A percentile compares a stretch with the other conserved stretches of the same genome.
Conservation (phyloP, 1,140 invertebrate genomes). For the Microvelia longipes region DNA sequence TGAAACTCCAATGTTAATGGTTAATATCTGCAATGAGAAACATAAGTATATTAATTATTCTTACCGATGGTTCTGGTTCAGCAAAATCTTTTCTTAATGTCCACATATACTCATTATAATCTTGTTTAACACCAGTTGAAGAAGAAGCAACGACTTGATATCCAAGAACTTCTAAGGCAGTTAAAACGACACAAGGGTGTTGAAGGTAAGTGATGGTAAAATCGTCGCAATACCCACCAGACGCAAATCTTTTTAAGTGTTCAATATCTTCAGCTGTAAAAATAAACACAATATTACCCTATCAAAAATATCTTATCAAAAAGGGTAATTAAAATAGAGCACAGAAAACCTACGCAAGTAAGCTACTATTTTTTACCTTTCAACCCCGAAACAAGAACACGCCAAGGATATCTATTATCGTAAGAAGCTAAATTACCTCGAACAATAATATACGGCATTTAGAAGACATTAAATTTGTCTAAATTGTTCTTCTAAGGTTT, state of each 20-base stretch:
- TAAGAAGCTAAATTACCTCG: constrained; percentile 71
- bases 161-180: constrained; percentile 66
- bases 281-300: background rate
- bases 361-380: constrained; percentile 44
- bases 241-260: constrained; percentile 59
- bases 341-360: background rate
- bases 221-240: constrained; percentile 59
- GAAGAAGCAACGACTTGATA: constrained; percentile 74
- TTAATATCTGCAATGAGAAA: too few species aligned
- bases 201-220: constrained; percentile 68
- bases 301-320: background rate
- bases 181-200: constrained; percentile 71
- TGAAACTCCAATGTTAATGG: too few species aligned
- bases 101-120: constrained; percentile 81
- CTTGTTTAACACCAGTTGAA: constrained; percentile 66
- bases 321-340: background rate
- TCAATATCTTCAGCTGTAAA: constrained; percentile 58
- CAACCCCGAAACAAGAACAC: constrained; percentile 64
- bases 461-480: constrained; percentile 1
- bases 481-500: background rate
- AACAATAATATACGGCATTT: constrained; percentile 74
- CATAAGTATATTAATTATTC: too few species aligned
- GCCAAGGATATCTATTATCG: constrained; percentile 65
- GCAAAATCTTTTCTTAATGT: constrained; percentile 76
- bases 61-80: constrained; percentile 46